Base-by-base conservation (phyloP, 2,888 invertebrate genomes). In the Perizoma affinitatum region DNA sequence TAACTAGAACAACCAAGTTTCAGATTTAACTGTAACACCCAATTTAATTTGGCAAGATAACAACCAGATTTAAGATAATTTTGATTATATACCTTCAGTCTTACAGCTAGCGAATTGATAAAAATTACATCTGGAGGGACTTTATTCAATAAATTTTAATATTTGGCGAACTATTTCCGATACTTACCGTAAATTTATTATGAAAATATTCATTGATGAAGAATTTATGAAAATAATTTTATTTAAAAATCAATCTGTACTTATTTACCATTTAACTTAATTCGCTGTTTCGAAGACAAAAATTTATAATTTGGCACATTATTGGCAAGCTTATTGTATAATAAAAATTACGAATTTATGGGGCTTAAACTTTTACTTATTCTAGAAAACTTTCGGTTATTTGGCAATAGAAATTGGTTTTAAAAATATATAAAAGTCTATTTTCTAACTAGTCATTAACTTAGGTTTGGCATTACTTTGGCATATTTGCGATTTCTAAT, bases 51-150 rank as follows among this genome's bases (percentile, higher is more conserved):
- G 44, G 54, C 34, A 54, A 61, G 68, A 74, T 74, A 33, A 76
- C 65, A 63, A 76, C 74, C 62, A 72, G 48, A 48, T 74, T 72
- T 71, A 70, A 74, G 67, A 76, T 73, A 82, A 75, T 83, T 84
- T 80, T 76, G 75, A 78, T 74, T 49, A 54, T 81, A 79, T 82
- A 86, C 81, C 80, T 78, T 90, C 88, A 90, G 90, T 90, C 91
- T 90, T 91, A 90, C 78, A 79, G 84, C 89, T 90, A 91, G 78
- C 87, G 81, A 87, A 87, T 84, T 86, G 83, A 86, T 86, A 84
- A 82, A 82, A 84, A 84, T 77, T 84, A 83, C 85, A 69, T 85
- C 75, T 90, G 90, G 91, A 90, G 89, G 91, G 90, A 91, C 75
- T 90, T 78, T 83, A 80, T 80, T 86, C 68, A 83, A 85, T 82